Base-by-base conservation (phyloP, 2,888 invertebrate genomes). In the Nymphalis polychloros region DNA sequence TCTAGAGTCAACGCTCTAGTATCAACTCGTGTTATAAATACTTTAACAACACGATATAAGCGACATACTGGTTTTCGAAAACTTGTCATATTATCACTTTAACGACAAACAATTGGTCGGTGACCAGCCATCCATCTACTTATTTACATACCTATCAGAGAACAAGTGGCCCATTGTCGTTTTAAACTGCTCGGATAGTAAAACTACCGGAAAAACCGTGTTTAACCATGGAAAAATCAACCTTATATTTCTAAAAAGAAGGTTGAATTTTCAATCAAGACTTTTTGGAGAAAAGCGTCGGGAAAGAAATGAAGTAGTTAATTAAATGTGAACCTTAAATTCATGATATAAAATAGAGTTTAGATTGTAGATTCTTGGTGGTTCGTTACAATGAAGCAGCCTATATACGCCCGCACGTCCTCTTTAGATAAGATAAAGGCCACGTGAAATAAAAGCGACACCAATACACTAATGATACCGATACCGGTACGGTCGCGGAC, bases 371-470 rank as follows among this genome's bases (percentile, higher is more conserved):
- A 7, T 0, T 8, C 20, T 59, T 69, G 73, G 79, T 79, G 75
- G 84, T 84, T 82, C 78, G 79, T 78, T 81, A 87, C 88, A 89
- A 85, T 86, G 85, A 85, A 81, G 84, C 80, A 83, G 85, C 81
- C 82, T 86, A 86, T 87, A 84, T 85, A 84, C 83, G 81, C 90
- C 91, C 92, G 91, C 90, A 92, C 92, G 92, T 92, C 92, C 92
- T 92, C 90, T 90, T 89, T 92, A 89, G 92, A 92, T 92, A 89
- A 92, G 92, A 92, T 92, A 92, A 88, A 85, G 87, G 86, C 85
- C 84, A 88, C 85, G 85, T 87, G 85, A 87, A 89, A 84, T 82
- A 83, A 81, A 85, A 82, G 84, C 85, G 90, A 86, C 92, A 90
- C 88, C 88, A 89, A 90, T 90, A 85, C 84, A 81, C 81, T 89